Percentiles rank a stretch among this genome's conserved stretches.
Evolutionary conservation across 1,140 invertebrate species (phyloP).

Genomic region (Condylostylus longicornis): DNA sequence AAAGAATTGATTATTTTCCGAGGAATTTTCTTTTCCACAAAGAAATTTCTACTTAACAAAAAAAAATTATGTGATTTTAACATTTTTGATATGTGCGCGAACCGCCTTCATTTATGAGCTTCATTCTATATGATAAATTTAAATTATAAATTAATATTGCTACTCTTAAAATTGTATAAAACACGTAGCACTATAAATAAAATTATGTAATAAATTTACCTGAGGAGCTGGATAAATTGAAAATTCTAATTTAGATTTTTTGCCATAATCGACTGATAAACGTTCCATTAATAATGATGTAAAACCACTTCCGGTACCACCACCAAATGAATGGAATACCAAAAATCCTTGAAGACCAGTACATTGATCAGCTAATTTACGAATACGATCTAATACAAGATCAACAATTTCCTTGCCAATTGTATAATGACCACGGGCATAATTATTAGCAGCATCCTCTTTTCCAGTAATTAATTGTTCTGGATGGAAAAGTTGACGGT

Average conservation of each 20-base stretch:
- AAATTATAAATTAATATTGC: too few relatives aligned
- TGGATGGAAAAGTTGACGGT: constrained; percentile 57
- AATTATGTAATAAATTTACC: constrained; percentile 40
- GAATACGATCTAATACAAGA: constrained; percentile 56
- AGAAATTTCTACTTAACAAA: too few relatives aligned
- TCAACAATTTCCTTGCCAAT: constrained; percentile 77
- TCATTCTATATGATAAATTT: too few relatives aligned
- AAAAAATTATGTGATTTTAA: too few relatives aligned
- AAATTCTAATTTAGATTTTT: constrained; percentile 72
- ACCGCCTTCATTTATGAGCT: too few relatives aligned
- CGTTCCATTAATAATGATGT: constrained; percentile 68
- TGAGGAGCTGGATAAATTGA: constrained; percentile 76
- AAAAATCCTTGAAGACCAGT: constrained; percentile 70
- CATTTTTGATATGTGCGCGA: too few relatives aligned
- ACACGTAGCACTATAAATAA: too few relatives aligned
- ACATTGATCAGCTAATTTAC: constrained; percentile 61
- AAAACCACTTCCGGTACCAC: constrained; percentile 73
- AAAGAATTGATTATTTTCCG: too few relatives aligned
- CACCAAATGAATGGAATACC: constrained; percentile 74
- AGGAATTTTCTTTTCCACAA: too few relatives aligned
- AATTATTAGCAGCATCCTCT: constrained; percentile 74
- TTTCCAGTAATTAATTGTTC: constrained; percentile 58
- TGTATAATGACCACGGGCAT: constrained; percentile 73
- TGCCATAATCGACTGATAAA: constrained; percentile 63
- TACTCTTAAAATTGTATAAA: too few relatives aligned